Evolutionary conservation across 2,888 invertebrate species (phyloP).

Genomic region (Drosophila nigritarsus): DNA sequence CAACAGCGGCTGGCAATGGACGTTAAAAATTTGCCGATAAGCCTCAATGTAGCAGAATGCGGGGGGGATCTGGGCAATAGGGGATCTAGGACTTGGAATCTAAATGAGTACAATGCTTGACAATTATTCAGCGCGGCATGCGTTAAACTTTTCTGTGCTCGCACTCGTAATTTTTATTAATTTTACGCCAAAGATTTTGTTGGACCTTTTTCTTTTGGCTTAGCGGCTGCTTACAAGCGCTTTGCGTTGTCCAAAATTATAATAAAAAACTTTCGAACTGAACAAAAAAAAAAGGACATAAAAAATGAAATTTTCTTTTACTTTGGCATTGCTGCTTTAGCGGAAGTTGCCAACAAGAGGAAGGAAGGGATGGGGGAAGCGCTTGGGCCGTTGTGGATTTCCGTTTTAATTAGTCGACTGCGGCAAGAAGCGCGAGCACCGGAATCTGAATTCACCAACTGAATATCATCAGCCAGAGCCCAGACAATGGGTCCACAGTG

Average conservation of each 20-base stretch:
- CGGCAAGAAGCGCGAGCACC: conserved; percentile 37
- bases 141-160: conserved; percentile 60
- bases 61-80: background rate
- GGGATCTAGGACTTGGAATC: conserved; percentile 9
- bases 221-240: conserved; percentile 74
- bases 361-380: conserved; percentile 5
- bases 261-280: conserved; percentile 53
- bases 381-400: conserved; percentile 71
- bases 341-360: conserved; percentile 51
- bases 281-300: conserved; percentile 44
- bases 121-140: conserved; percentile 67
- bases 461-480: conserved; percentile 35
- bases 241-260: conserved; percentile 65
- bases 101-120: conserved; percentile 30
- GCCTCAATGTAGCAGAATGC: conserved; percentile 26
- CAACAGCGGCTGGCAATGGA: conserved; percentile 42
- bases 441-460: conserved; percentile 63
- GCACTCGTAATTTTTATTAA: conserved; percentile 76
- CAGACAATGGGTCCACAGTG: conserved; percentile 56
- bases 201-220: conserved; percentile 39
- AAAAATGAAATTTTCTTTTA: conserved; percentile 74
- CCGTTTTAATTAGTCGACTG: conserved; percentile 79
- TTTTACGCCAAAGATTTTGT: conserved; percentile 63
- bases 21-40: conserved; percentile 46
- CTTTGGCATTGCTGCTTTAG: conserved; percentile 72